These are phyloP conservation scores for Lasiommata megera DNA, from an alignment of 2,888 invertebrate genomes.

Conservation along the genomic window DNA sequence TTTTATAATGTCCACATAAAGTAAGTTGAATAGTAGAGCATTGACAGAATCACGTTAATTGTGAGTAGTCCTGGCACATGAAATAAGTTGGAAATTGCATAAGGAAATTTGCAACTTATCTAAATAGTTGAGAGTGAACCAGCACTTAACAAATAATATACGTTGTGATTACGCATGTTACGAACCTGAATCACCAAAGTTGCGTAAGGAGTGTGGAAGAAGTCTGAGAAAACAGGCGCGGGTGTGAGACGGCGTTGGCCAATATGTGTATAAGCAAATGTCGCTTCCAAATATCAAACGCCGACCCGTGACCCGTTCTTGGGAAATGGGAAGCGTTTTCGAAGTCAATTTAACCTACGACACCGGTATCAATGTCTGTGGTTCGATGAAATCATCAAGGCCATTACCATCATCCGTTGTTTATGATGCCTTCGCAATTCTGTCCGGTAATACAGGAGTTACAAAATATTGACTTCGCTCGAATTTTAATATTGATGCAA, in stretches of 20 bases:
- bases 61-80: no score
- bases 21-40: no score
- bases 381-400: constrained; percentile 20
- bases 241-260: constrained; percentile 54
- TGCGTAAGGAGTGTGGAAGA: constrained; percentile 55
- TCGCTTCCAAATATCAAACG: constrained; percentile 68
- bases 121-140: constrained; percentile 21
- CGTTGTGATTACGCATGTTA: constrained; percentile 29
- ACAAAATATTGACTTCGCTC: constrained; percentile 10
- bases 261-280: constrained; percentile 61
- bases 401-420: constrained; percentile 22
- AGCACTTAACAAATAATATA: constrained; percentile 24
- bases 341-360: constrained; percentile 39
- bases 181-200: constrained; percentile 47
- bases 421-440: constrained; percentile 28
- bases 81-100: no score
- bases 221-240: constrained; percentile 40
- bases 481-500: constrained; percentile 23
- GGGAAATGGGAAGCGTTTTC: constrained; percentile 51
- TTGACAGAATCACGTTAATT: no score
- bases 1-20: no score
- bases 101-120: no score
- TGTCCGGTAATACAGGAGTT: constrained; percentile 15
- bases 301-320: constrained; percentile 61
- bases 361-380: constrained; percentile 25